Evolutionary conservation across 2,797 vertebrate species (phyloP).

Genomic region (Chelon auratus): DNA sequence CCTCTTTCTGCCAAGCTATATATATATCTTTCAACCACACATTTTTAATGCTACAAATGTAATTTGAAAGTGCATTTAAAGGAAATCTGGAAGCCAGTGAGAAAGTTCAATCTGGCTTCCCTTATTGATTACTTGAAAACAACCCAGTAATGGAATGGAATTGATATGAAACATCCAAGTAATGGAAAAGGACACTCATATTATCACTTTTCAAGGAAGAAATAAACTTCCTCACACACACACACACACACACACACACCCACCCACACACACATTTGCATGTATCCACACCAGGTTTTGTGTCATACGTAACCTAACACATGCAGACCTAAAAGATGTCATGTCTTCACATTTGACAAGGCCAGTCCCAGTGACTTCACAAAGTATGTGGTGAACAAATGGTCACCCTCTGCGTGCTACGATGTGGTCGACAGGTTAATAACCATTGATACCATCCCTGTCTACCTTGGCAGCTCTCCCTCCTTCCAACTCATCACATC

Average conservation of each 20-base stretch:
- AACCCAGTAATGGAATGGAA: slow-evolving; percentile 20
- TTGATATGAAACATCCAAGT: slow-evolving; percentile 20
- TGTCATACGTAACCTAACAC: background rate
- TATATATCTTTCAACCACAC: slow-evolving; percentile 9
- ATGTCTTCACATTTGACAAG: slow-evolving; percentile 14
- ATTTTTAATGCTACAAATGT: background rate
- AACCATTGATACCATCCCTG: slow-evolving; percentile 34
- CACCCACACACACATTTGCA: background rate
- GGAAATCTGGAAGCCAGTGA: slow-evolving; percentile 14
- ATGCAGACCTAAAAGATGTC: background rate
- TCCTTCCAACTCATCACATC: slow-evolving; percentile 37
- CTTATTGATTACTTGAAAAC: slow-evolving; percentile 31
- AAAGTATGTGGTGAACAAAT: slow-evolving; percentile 31
- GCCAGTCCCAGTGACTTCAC: slow-evolving; percentile 12
- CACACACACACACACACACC: background rate
- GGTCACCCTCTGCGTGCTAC: slow-evolving; percentile 27
- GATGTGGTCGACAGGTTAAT: slow-evolving; percentile 55
- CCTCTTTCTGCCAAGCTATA: background rate
- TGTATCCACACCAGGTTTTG: background rate
- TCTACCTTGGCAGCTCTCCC: slow-evolving; percentile 31
- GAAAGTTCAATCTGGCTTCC: slow-evolving; percentile 9
- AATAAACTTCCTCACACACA: background rate
- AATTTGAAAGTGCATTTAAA: slow-evolving; percentile 14
- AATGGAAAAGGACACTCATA: slow-evolving; percentile 25
- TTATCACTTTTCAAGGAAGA: background rate